Conservation (phyloP, 2,797 vertebrate species). For the Lepus townsendii region DNA sequence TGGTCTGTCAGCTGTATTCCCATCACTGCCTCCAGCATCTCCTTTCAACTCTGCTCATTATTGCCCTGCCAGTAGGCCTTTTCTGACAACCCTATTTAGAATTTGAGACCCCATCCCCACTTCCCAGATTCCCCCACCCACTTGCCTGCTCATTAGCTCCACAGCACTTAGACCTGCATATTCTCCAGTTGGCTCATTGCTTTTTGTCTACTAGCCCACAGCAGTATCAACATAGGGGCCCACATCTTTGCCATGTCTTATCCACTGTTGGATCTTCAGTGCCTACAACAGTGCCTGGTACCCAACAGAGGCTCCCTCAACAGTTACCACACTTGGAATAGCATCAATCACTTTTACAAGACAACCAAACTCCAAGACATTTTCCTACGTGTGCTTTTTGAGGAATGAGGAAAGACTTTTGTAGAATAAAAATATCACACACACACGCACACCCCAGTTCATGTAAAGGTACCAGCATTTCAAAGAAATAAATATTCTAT, state of each 20-base stretch:
- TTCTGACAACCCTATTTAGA: neutral
- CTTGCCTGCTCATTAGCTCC: neutral
- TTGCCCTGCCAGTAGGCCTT: neutral
- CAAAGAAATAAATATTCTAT: constrained; percentile 80
- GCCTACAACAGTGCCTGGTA: neutral
- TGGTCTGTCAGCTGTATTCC: accelerated
- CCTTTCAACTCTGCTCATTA: neutral
- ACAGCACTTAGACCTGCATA: neutral
- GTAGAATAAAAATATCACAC: constrained; percentile 12
- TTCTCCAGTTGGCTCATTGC: neutral
- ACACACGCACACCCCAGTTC: constrained; percentile 35
- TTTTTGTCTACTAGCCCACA: neutral
- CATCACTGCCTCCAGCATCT: neutral
- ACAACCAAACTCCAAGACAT: neutral
- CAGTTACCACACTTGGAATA: neutral
- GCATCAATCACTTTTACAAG: neutral
- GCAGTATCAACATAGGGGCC: neutral
- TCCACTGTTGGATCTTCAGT: neutral
- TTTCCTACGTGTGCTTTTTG: neutral
- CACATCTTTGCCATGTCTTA: neutral
- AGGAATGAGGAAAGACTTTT: neutral
- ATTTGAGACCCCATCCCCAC: neutral
- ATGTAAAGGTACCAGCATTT: constrained; percentile 73
- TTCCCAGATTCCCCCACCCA: neutral
- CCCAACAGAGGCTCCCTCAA: neutral